Evolutionary conservation across 2,888 invertebrate species (phyloP).

Genomic region (Hirtodrosophila trivittata): DNA sequence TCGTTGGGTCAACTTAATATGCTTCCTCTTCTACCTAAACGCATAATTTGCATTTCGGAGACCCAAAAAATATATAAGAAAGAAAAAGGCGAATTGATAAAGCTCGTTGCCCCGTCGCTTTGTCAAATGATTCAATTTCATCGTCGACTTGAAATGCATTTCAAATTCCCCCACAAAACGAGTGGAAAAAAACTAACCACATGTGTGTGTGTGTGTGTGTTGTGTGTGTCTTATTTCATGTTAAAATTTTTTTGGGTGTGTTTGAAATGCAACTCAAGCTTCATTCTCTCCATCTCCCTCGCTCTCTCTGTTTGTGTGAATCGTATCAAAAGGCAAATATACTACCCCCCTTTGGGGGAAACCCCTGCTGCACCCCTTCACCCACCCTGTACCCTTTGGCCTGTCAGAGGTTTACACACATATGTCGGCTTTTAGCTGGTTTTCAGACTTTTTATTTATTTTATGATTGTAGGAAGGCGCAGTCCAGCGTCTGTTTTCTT

Average conservation of each 20-base stretch:
- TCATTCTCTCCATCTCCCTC: neutral
- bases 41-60: slow-evolving; percentile 70
- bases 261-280: slow-evolving; percentile 35
- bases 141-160: slow-evolving; percentile 69
- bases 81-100: slow-evolving; percentile 48
- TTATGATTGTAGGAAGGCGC: slow-evolving; percentile 61
- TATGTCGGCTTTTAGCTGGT: slow-evolving; percentile 61
- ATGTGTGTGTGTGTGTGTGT: neutral
- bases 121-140: slow-evolving; percentile 79
- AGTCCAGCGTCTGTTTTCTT: slow-evolving; percentile 26
- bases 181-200: neutral
- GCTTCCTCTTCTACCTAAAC: slow-evolving; percentile 58
- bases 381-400: slow-evolving; percentile 15
- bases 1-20: slow-evolving; percentile 29
- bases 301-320: slow-evolving; percentile 7
- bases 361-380: neutral
- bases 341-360: no score
- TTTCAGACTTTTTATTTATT: slow-evolving; percentile 46
- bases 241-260: slow-evolving; percentile 49
- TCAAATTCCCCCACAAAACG: slow-evolving; percentile 24
- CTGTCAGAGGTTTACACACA: slow-evolving; percentile 69
- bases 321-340: slow-evolving; percentile 42
- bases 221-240: slow-evolving; percentile 29
- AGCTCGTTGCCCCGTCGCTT: slow-evolving; percentile 29
- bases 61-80: slow-evolving; percentile 3